Conservation (phyloP, 1,140 invertebrate species). For the Meloidogyne chitwoodi region DNA sequence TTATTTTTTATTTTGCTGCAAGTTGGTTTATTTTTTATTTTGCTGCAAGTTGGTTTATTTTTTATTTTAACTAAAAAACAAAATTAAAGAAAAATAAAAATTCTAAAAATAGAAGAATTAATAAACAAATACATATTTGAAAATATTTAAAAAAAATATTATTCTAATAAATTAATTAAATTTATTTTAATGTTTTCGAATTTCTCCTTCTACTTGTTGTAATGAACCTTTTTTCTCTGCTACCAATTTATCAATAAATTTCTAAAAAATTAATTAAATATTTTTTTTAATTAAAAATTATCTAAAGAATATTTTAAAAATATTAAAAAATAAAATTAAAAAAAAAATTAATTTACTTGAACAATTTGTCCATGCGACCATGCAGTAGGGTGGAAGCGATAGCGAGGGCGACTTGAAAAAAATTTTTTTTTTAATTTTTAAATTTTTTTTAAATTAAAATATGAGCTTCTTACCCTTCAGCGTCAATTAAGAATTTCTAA, state of each 20-base stretch:
- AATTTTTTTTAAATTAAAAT: constrained; percentile 9
- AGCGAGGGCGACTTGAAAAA: constrained; percentile 25
- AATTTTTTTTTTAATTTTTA: constrained; percentile 38
- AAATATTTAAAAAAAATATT: neutral
- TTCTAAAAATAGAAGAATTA: neutral
- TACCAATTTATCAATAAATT: constrained; percentile 11
- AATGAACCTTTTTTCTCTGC: neutral
- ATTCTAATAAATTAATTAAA: neutral
- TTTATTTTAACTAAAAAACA: neutral
- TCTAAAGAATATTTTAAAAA: neutral
- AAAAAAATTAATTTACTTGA: constrained; percentile 12
- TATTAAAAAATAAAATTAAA: neutral
- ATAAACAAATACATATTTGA: neutral
- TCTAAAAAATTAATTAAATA: constrained; percentile 32
- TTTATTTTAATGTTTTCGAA: constrained; percentile 8
- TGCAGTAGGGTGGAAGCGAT: constrained; percentile 58
- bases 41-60: no score
- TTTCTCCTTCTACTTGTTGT: constrained; percentile 17
- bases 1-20: no score
- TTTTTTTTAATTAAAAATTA: constrained; percentile 32
- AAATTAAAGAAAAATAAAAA: neutral
- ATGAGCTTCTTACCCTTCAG: constrained; percentile 53
- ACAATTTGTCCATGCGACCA: constrained; percentile 59
- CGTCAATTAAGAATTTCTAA: constrained; percentile 62
- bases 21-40: no score